A percentile compares a stretch with the other conserved stretches of the same genome.
Evolutionary conservation across 2,888 invertebrate genomes (phyloP).

Genomic region (Dynastes maya): DNA sequence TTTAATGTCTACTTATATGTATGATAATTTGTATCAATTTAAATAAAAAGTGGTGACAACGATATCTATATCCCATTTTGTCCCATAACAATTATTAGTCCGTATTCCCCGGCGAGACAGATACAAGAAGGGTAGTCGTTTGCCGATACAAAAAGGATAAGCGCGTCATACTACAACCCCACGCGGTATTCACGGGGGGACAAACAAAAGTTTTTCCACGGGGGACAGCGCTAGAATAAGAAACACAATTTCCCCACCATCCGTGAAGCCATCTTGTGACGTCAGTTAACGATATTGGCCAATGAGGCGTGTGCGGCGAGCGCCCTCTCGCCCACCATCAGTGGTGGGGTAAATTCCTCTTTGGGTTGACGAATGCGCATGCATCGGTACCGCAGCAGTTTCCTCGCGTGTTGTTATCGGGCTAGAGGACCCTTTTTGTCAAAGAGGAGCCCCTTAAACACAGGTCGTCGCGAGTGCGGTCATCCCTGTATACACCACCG

Average conservation of each 20-base stretch:
- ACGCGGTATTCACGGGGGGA: slow-evolving; percentile 28
- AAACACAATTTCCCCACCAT: slow-evolving; percentile 58
- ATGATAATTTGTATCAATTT: too few relatives aligned
- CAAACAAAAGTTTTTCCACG: slow-evolving; percentile 56
- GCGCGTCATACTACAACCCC: slow-evolving; percentile 19
- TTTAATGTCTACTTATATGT: too few relatives aligned
- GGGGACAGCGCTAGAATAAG: slow-evolving; percentile 52
- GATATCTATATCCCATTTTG: neutral
- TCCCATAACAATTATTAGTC: slow-evolving; percentile 20
- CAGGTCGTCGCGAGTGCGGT: slow-evolving; percentile 29
- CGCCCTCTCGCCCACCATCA: slow-evolving; percentile 35
- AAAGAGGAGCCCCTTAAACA: slow-evolving; percentile 15
- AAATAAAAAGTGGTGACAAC: too few relatives aligned
- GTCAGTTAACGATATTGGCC: slow-evolving; percentile 61
- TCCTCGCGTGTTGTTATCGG: slow-evolving; percentile 59
- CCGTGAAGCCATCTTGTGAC: slow-evolving; percentile 67
- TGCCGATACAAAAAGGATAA: slow-evolving; percentile 16
- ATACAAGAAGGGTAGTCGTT: slow-evolving; percentile 24
- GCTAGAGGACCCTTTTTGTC: slow-evolving; percentile 51
- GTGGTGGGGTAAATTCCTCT: slow-evolving; percentile 53
- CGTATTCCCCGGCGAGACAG: slow-evolving; percentile 28
- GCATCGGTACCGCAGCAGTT: slow-evolving; percentile 57
- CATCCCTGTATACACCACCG: slow-evolving; percentile 6
- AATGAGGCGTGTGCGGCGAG: slow-evolving; percentile 58
- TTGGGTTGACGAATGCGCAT: slow-evolving; percentile 58